Percentiles rank a stretch among this genome's conserved stretches.
phyloP scores from a whole-genome alignment of 1,140 invertebrate species.

The Drosophila mayri region DNA sequence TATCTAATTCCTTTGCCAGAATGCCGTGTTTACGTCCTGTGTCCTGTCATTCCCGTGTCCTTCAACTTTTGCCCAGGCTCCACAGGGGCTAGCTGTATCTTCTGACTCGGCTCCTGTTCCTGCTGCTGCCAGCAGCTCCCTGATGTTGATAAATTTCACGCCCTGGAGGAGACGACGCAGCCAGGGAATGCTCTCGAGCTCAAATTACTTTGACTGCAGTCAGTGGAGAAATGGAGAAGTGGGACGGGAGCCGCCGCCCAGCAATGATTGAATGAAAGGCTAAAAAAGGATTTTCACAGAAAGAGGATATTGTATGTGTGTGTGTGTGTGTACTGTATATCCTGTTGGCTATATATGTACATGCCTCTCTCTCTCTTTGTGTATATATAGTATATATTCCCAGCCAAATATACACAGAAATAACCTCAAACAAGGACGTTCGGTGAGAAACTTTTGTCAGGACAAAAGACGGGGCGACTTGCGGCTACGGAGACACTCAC shows the following conservation, averaged over 20 bases:
- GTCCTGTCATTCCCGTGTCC: constrained; percentile 77
- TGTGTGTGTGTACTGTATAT: background rate
- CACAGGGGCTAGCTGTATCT: constrained; percentile 23
- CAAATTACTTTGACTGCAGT: constrained; percentile 78
- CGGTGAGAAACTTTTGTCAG: constrained; percentile 60
- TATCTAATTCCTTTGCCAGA: constrained; percentile 45
- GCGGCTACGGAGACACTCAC: constrained; percentile 1
- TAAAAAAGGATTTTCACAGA: constrained; percentile 75
- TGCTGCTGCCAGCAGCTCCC: constrained; percentile 35
- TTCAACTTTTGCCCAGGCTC: constrained; percentile 64
- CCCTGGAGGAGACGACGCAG: constrained; percentile 49
- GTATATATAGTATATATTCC: constrained; percentile 6
- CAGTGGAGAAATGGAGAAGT: constrained; percentile 20
- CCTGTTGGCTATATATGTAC: constrained; percentile 8
- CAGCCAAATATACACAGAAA: constrained; percentile 59
- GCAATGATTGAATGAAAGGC: constrained; percentile 79
- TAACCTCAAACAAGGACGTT: constrained; percentile 84
- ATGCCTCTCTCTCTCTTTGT: background rate
- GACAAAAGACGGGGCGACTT: constrained; percentile 19
- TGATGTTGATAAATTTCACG: constrained; percentile 75
- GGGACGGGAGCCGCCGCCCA: constrained; percentile 28
- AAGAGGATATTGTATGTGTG: background rate
- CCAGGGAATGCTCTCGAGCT: constrained; percentile 37
- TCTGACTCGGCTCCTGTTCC: constrained; percentile 13
- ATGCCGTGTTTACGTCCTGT: constrained; percentile 23